phyloP scores from a whole-genome alignment of 2,113 vertebrate genomes.

The Ceyx margarethae region DNA sequence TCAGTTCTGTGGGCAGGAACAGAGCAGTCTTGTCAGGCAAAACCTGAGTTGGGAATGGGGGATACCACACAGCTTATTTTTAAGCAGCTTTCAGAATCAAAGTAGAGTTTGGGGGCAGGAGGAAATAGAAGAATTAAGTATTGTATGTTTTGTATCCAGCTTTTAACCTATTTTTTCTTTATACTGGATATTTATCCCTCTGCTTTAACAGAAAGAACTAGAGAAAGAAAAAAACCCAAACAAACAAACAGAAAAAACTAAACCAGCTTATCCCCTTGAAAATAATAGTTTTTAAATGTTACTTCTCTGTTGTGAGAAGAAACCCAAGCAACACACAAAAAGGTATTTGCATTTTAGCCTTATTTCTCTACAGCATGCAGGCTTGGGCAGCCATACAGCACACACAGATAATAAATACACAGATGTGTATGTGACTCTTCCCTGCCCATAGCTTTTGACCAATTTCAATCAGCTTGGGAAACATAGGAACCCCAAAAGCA shows the following conservation, averaged over 20 bases:
- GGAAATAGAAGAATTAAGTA: neutral
- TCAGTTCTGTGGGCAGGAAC: neutral
- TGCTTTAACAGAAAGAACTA: neutral
- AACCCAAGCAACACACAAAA: neutral
- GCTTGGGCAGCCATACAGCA: neutral
- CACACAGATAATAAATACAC: rapidly evolving
- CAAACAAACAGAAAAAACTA: neutral
- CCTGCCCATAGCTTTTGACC: neutral
- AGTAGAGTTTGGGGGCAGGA: neutral
- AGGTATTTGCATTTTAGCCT: neutral
- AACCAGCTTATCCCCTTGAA: neutral
- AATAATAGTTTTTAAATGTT: neutral
- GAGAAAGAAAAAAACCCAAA: neutral
- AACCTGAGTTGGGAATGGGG: neutral
- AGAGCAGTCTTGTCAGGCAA: neutral
- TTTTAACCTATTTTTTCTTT: neutral
- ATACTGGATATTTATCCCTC: neutral
- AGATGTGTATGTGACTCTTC: rapidly evolving
- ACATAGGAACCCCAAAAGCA: neutral
- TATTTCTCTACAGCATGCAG: neutral
- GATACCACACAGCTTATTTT: neutral
- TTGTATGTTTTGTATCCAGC: neutral
- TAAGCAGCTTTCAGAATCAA: neutral
- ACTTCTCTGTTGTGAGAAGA: neutral
- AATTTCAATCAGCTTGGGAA: neutral